phyloP scores from a whole-genome alignment of 2,113 vertebrate genomes.

The Stegostoma tigrinum region DNA sequence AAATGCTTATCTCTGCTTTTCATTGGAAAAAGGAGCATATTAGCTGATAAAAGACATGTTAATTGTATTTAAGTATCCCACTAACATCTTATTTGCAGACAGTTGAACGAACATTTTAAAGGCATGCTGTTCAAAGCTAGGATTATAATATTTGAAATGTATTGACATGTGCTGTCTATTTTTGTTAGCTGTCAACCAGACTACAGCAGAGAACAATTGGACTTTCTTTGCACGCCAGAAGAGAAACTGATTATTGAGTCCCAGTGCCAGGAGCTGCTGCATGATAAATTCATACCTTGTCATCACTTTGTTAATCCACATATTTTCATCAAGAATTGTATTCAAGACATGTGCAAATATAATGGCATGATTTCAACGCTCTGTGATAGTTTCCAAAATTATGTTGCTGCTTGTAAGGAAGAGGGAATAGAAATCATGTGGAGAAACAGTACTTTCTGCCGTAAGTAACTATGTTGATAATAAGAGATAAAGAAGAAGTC shows the following conservation, averaged over 20 bases:
- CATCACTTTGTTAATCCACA: constrained; percentile 47
- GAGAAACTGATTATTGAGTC: constrained; percentile 44
- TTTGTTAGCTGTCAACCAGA: constrained; percentile 51
- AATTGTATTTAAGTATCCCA: not conserved
- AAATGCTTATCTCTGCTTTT: not conserved
- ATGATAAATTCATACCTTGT: constrained; percentile 48
- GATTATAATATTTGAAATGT: not conserved
- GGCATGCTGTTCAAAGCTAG: not conserved
- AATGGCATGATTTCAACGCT: constrained; percentile 52
- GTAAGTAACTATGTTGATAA: constrained; percentile 44
- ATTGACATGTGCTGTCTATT: not conserved
- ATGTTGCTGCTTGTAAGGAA: constrained; percentile 51
- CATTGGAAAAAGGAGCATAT: not conserved
- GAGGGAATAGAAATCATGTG: constrained; percentile 49
- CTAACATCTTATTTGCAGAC: not conserved
- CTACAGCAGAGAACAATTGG: constrained; percentile 43
- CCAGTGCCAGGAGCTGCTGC: constrained; percentile 50
- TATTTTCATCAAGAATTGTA: constrained; percentile 50
- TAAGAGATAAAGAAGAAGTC: not conserved
- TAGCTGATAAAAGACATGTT: not conserved
- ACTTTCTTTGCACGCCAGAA: constrained; percentile 44
- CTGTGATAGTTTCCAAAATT: constrained; percentile 50
- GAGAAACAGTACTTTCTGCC: constrained; percentile 53
- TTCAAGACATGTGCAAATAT: constrained; percentile 56
- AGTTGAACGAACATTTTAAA: not conserved